A percentile compares a stretch with the other conserved stretches of the same genome.
phyloP scores from a whole-genome alignment of 2,888 invertebrate genomes.

The Nomada goodeniana region DNA sequence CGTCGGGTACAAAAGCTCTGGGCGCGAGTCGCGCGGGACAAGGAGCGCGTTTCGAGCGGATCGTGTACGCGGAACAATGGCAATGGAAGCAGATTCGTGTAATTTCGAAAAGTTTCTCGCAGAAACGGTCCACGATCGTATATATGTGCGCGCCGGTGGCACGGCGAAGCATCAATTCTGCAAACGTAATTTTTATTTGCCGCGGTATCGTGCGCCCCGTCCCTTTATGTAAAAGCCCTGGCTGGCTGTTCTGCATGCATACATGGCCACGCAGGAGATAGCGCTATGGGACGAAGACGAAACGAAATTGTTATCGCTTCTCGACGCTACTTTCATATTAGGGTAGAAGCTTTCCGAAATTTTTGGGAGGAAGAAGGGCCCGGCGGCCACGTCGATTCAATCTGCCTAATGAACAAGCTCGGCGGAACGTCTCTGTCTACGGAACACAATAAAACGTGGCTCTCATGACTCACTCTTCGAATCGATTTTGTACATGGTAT shows the following conservation, averaged over 20 bases:
- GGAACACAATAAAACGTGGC: slow-evolving; percentile 55
- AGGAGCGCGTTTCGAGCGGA: not conserved
- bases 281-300: slow-evolving; percentile 61
- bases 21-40: not conserved
- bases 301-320: slow-evolving; percentile 70
- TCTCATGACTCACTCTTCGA: slow-evolving; percentile 64
- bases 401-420: slow-evolving; percentile 71
- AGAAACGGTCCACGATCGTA: not conserved
- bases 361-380: slow-evolving; percentile 58
- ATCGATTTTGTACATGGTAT: slow-evolving; percentile 62
- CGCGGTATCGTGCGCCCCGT: slow-evolving; percentile 38
- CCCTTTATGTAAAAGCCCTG: slow-evolving; percentile 51
- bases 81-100: slow-evolving; percentile 9
- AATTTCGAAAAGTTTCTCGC: slow-evolving; percentile 28
- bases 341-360: slow-evolving; percentile 73
- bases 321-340: slow-evolving; percentile 68
- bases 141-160: not conserved
- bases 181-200: slow-evolving; percentile 67
- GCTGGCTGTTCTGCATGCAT: not conserved
- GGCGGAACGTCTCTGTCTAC: slow-evolving; percentile 41
- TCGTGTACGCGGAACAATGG: not conserved
- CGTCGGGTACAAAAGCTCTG: too few relatives aligned
- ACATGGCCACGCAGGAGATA: not conserved
- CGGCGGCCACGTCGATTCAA: slow-evolving; percentile 63
- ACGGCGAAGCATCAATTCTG: slow-evolving; percentile 39